Conservation (phyloP, 2,797 vertebrate genomes). For the Pelochelys cantorii region DNA sequence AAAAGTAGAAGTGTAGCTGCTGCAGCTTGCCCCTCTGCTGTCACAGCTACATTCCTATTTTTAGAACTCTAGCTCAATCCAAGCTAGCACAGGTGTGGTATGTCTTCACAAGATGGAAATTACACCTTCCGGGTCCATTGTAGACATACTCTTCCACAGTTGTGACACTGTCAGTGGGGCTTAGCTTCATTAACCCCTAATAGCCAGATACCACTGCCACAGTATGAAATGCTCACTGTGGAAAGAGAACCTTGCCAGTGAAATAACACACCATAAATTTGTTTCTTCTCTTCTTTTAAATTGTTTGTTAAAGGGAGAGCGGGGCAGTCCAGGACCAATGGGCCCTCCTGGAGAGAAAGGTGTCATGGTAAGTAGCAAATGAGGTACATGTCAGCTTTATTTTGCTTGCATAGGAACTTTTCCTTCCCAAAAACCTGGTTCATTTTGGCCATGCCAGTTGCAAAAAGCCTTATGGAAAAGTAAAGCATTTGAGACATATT, state of each 20-base stretch:
- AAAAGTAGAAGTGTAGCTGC: not conserved
- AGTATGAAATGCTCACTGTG: not conserved
- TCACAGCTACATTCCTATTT: not conserved
- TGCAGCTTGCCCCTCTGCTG: not conserved
- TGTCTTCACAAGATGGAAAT: not conserved
- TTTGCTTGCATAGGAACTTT: not conserved
- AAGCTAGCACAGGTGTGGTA: not conserved
- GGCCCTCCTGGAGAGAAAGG: constrained; percentile 94
- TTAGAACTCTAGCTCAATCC: not conserved
- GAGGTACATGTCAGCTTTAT: not conserved
- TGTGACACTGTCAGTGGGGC: not conserved
- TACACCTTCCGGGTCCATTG: not conserved
- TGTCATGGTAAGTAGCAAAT: constrained; percentile 83
- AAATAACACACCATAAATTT: not conserved
- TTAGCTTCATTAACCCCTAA: not conserved
- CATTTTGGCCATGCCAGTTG: not conserved
- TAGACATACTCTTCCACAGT: not conserved
- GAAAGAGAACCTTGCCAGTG: not conserved
- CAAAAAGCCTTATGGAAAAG: constrained; percentile 4
- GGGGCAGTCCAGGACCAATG: constrained; percentile 91
- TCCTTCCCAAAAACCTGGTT: not conserved
- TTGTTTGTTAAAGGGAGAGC: constrained; percentile 87
- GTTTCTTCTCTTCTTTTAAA: not conserved
- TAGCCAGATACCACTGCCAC: not conserved
- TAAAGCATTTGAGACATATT: not conserved